These are phyloP conservation scores for Cyphomyrus plagiostoma DNA, from an alignment of 2,113 vertebrate genomes.

Conservation along the genomic window DNA sequence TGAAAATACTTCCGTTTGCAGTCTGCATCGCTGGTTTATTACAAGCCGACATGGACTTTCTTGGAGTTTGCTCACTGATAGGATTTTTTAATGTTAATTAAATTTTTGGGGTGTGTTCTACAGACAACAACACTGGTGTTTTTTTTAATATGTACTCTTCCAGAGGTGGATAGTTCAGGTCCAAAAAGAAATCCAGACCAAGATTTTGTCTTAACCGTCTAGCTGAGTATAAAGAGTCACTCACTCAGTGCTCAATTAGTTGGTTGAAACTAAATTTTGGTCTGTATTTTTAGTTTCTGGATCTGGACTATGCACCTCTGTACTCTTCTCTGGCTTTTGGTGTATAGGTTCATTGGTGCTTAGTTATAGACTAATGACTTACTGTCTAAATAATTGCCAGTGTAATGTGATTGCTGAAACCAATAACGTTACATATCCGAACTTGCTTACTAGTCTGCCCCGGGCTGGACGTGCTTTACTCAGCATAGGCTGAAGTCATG, in stretches of 20 bases:
- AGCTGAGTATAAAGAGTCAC: not conserved
- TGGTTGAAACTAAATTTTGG: not conserved
- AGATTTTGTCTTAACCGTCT: not conserved
- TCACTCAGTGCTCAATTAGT: not conserved
- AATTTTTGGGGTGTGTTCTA: not conserved
- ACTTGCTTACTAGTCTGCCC: not conserved
- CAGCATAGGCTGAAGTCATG: not conserved
- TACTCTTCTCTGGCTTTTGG: not conserved
- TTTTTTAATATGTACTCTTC: not conserved
- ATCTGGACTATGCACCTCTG: not conserved
- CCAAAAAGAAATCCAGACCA: not conserved
- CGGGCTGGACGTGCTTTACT: not conserved
- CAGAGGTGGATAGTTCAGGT: not conserved
- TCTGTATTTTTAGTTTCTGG: not conserved
- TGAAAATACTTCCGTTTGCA: not conserved
- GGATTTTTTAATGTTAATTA: not conserved
- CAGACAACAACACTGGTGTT: not conserved
- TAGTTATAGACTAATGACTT: not conserved
- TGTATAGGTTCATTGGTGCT: not conserved
- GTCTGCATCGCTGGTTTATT: not conserved
- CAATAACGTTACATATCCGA: not conserved
- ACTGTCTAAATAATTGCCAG: not conserved
- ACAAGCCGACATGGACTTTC: not conserved
- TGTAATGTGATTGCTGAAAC: not conserved
- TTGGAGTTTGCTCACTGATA: not conserved